Conservation (phyloP, 2,113 vertebrate genomes). For the Natator depressus region DNA sequence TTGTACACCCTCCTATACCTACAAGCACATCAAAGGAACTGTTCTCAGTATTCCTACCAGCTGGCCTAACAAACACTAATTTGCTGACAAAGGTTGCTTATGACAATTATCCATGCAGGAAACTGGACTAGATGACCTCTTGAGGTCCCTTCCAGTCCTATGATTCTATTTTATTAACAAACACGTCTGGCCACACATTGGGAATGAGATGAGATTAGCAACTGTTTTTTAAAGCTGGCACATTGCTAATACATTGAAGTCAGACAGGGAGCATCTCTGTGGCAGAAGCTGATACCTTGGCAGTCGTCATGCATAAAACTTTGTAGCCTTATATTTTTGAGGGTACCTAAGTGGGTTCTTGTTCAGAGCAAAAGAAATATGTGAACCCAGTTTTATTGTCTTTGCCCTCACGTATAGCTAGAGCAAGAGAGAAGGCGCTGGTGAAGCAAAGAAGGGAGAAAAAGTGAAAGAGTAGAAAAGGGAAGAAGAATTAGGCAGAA, state of each 20-base stretch:
- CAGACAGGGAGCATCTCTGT: not conserved
- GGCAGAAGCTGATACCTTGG: not conserved
- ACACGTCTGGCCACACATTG: not conserved
- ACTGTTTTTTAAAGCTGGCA: not conserved
- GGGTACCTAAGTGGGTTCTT: not conserved
- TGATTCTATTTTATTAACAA: not conserved
- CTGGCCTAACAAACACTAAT: not conserved
- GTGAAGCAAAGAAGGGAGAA: not conserved
- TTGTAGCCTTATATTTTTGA: fast-evolving
- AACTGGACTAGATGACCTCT: no score
- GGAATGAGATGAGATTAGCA: not conserved
- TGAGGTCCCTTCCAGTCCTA: no score
- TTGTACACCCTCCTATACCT: not conserved
- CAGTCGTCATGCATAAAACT: not conserved
- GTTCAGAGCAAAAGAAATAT: not conserved
- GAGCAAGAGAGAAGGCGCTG: not conserved
- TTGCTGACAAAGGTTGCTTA: not conserved
- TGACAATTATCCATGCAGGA: not conserved
- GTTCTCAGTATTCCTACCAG: not conserved
- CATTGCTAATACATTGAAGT: not conserved
- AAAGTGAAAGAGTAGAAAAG: not conserved
- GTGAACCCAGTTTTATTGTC: not conserved
- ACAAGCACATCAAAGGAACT: not conserved
- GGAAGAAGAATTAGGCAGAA: not conserved
- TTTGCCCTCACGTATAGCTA: not conserved